These are phyloP conservation scores for Spea hammondii DNA, from an alignment of 2,797 vertebrate species.

Conservation along the genomic window DNA sequence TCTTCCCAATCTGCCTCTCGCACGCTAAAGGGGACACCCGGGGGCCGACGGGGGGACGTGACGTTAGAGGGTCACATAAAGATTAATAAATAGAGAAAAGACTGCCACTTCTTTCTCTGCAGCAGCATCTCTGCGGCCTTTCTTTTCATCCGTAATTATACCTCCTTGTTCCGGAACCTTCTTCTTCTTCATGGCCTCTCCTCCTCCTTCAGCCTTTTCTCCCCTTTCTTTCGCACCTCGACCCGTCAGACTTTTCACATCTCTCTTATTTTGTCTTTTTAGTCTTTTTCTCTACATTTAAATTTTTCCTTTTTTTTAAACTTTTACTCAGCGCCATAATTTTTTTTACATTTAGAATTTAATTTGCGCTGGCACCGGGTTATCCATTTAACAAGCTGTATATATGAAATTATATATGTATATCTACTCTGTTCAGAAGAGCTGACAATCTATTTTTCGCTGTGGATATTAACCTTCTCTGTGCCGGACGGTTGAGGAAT, in stretches of 20 bases:
- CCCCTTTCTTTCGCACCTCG: no score
- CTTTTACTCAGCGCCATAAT: not conserved
- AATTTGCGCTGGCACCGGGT: no score
- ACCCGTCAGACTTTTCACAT: not conserved
- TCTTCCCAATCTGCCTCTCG: slow-evolving; percentile 27
- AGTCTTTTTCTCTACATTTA: not conserved
- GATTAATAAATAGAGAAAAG: not conserved
- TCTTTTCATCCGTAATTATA: not conserved
- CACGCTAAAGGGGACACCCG: slow-evolving; percentile 10
- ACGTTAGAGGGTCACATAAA: slow-evolving; percentile 13
- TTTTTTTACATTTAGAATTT: not conserved
- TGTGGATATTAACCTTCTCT: no score
- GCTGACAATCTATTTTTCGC: no score
- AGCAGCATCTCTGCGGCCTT: not conserved
- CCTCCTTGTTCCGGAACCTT: not conserved
- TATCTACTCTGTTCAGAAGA: no score
- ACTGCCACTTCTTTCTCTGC: not conserved
- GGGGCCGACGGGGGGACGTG: not conserved
- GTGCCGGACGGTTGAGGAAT: no score
- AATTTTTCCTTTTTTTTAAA: not conserved
- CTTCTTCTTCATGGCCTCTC: not conserved
- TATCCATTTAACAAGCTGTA: no score
- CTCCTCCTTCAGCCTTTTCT: not conserved
- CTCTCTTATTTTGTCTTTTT: not conserved
- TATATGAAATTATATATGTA: no score